A percentile compares a stretch with the other conserved stretches of the same genome.
These are phyloP conservation scores for Puntigrus tetrazona DNA, from an alignment of 2,113 vertebrate genomes.

Conservation along the genomic window DNA sequence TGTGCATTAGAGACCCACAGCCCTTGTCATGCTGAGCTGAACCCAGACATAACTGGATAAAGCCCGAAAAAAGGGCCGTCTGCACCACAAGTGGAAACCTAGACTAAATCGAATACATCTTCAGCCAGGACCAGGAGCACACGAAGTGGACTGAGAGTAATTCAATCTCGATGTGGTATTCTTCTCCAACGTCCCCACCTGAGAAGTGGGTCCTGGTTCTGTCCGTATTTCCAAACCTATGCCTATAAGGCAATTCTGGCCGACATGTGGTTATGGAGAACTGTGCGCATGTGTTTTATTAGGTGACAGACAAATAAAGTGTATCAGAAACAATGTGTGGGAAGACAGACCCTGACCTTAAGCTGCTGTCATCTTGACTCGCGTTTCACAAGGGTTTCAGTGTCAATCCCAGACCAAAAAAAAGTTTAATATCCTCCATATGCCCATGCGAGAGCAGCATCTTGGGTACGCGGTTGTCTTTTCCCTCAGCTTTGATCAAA, in stretches of 20 bases:
- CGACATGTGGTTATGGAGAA: constrained; percentile 45
- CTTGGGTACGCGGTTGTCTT: constrained; percentile 1
- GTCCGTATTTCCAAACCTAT: neutral
- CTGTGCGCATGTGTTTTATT: constrained; percentile 65
- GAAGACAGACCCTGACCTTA: constrained; percentile 67
- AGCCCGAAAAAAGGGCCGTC: constrained; percentile 51
- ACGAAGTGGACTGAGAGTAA: constrained; percentile 41
- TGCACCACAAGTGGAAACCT: constrained; percentile 60
- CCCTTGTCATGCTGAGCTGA: constrained; percentile 48
- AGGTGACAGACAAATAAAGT: constrained; percentile 76
- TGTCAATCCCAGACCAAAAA: constrained; percentile 62
- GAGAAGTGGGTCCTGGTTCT: neutral
- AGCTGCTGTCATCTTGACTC: constrained; percentile 72
- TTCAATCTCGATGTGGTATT: neutral
- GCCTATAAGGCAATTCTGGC: neutral
- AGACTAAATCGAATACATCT: constrained; percentile 61
- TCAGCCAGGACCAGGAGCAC: constrained; percentile 41
- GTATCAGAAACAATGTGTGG: constrained; percentile 67
- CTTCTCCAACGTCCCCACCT: neutral
- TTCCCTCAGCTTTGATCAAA: constrained; percentile 56
- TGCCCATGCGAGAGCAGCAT: constrained; percentile 65
- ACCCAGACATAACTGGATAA: constrained; percentile 63
- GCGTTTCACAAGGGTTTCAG: constrained; percentile 69
- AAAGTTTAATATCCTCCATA: constrained; percentile 74
- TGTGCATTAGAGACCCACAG: constrained; percentile 54